A percentile compares a stretch with the other conserved stretches of the same genome.
Evolutionary conservation across 2,888 invertebrate species (phyloP).

Genomic region (Dioctria rufipes): DNA sequence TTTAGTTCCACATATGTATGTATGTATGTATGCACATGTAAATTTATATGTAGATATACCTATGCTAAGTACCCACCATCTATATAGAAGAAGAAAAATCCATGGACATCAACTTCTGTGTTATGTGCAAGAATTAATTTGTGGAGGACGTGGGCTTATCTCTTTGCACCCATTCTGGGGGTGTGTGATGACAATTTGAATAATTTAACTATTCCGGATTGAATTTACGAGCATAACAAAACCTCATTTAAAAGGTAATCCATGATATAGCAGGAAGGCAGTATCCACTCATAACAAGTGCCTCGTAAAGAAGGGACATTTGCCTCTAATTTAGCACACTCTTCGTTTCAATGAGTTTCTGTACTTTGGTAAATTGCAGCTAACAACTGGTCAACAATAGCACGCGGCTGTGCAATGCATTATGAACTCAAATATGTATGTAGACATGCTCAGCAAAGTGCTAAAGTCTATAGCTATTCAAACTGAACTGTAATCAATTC

Average conservation of each 20-base stretch:
- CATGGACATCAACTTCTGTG: slow-evolving; percentile 35
- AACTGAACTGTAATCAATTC: too few species aligned
- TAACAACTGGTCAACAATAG: slow-evolving; percentile 37
- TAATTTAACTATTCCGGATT: slow-evolving; percentile 53
- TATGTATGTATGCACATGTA: too few species aligned
- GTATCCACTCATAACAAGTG: slow-evolving; percentile 17
- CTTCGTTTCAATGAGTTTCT: slow-evolving; percentile 4
- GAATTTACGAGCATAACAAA: slow-evolving; percentile 53
- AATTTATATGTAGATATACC: too few species aligned
- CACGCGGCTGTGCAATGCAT: too few species aligned
- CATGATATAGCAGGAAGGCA: background rate
- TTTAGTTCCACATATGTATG: background rate
- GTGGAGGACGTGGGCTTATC: slow-evolving; percentile 44
- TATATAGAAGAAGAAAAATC: slow-evolving; percentile 1
- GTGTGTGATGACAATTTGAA: slow-evolving; percentile 55
- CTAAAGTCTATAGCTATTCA: too few species aligned
- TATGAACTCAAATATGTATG: too few species aligned
- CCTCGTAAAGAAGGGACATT: slow-evolving; percentile 29
- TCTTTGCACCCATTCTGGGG: slow-evolving; percentile 31
- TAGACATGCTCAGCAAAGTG: too few species aligned
- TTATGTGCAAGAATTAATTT: slow-evolving; percentile 25
- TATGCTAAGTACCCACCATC: background rate
- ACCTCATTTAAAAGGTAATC: slow-evolving; percentile 53
- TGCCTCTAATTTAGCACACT: slow-evolving; percentile 35
- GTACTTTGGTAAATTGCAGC: slow-evolving; percentile 29